These are phyloP conservation scores for Agonopterix alstromeriana DNA, from an alignment of 2,888 invertebrate genomes.

Conservation along the genomic window DNA sequence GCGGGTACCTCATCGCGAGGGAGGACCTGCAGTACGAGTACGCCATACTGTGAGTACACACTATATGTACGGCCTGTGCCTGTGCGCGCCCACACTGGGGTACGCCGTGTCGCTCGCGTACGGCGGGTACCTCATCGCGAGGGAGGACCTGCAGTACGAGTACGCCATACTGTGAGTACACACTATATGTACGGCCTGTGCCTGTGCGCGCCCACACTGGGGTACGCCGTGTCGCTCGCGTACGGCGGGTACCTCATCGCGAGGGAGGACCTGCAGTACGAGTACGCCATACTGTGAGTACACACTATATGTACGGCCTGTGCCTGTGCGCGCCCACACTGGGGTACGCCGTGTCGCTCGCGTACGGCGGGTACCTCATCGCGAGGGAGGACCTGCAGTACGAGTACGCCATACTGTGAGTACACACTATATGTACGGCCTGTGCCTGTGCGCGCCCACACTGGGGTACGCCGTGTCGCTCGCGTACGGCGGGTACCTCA, in stretches of 20 bases:
- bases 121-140: constrained; percentile 81
- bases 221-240: constrained; percentile 82
- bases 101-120: constrained; percentile 84
- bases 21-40: constrained; percentile 78
- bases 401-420: constrained; percentile 82
- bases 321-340: constrained; percentile 83
- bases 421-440: constrained; percentile 78
- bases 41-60: constrained; percentile 80
- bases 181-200: constrained; percentile 84
- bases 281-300: constrained; percentile 81
- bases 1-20: constrained; percentile 80
- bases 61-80: constrained; percentile 83
- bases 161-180: constrained; percentile 80
- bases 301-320: constrained; percentile 80
- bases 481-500: constrained; percentile 82
- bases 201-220: constrained; percentile 81
- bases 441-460: constrained; percentile 82
- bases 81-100: constrained; percentile 82
- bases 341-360: constrained; percentile 83
- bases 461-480: constrained; percentile 83
- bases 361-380: constrained; percentile 83
- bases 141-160: constrained; percentile 77
- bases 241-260: constrained; percentile 84
- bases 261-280: constrained; percentile 75
- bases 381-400: constrained; percentile 78